These are phyloP conservation scores for Avahi laniger DNA, from an alignment of 2,797 vertebrate species.

Conservation along the genomic window DNA sequence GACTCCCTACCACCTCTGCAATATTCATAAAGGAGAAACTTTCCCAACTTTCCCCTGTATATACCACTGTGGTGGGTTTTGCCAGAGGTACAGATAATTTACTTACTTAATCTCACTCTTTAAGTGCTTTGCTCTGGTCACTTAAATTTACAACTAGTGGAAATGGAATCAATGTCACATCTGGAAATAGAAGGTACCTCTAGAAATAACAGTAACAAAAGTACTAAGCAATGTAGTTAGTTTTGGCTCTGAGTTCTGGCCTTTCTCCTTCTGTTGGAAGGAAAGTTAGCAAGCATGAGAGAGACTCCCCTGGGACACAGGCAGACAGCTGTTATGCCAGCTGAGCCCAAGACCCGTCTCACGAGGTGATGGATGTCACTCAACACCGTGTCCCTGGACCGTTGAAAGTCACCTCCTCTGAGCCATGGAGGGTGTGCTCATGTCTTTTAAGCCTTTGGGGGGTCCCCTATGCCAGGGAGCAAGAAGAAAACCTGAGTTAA, in stretches of 20 bases:
- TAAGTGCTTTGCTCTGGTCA: background rate
- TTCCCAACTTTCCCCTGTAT: background rate
- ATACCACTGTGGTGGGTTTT: background rate
- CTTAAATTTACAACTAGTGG: background rate
- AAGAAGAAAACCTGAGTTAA: background rate
- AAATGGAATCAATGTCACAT: background rate
- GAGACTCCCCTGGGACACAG: background rate
- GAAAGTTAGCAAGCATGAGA: background rate
- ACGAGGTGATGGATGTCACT: background rate
- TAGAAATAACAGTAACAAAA: background rate
- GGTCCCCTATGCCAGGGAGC: background rate
- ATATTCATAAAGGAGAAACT: background rate
- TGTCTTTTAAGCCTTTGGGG: rapidly evolving
- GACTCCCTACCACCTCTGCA: background rate
- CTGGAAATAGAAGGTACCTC: background rate
- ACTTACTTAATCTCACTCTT: background rate
- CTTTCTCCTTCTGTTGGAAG: background rate
- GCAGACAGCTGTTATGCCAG: background rate
- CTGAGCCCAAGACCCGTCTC: background rate
- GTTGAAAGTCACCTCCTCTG: background rate
- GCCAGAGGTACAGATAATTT: background rate
- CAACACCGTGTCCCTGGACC: rapidly evolving
- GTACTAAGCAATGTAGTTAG: background rate
- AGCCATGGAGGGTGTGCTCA: background rate
- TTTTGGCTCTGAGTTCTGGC: background rate